Evolutionary conservation across 2,888 invertebrate genomes (phyloP), one percentile per base, ranked within the genome.

Genomic region (Chironomus tentans): DNA sequence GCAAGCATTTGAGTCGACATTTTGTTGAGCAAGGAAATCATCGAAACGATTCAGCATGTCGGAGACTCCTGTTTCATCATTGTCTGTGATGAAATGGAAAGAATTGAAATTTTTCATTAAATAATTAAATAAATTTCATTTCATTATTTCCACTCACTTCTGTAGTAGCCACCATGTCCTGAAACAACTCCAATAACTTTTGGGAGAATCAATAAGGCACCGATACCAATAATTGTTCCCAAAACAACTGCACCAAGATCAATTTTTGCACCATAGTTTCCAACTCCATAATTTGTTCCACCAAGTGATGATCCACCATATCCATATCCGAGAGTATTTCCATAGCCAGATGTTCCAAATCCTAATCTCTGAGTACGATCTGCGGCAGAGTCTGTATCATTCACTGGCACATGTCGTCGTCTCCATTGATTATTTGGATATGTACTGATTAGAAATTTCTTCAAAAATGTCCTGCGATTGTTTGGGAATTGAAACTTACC

Each of bases 211-310:
- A 94, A 85, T 77, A 94, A 89, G 1, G 92, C 92, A 13, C 93
- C 93, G 71, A 94, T 88, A 0, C 94, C 94, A 68, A 94, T 86
- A 2, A 93, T 86, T 2, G 93, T 92, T 0, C 94, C 94, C 24
- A 94, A 84, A 6, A 93, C 88, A 7, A 94, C 89, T 0, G 93
- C 94, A 5, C 93, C 94, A 0, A 94, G 85, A 80, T 94, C 94
- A 73, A 94, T 88, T 24, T 84, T 83, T 79, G 85, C 85, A 85
- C 61, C 61, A 46, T 72, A 72, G 12, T 24, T 61, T 61, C 61
- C 72, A 21, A 72, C 24, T 62, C 72, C 50, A 50, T 38, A 56
- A 22, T 46, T 65, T 56, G 46, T 76, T n/a, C n/a, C n/a, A n/a
- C n/a, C n/a, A n/a, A n/a, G n/a, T n/a, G n/a, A n/a, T 10, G 38